Percentiles rank a stretch among this genome's conserved stretches.
Conservation (phyloP, 2,888 invertebrate species). For the Brachylomia viminalis region DNA sequence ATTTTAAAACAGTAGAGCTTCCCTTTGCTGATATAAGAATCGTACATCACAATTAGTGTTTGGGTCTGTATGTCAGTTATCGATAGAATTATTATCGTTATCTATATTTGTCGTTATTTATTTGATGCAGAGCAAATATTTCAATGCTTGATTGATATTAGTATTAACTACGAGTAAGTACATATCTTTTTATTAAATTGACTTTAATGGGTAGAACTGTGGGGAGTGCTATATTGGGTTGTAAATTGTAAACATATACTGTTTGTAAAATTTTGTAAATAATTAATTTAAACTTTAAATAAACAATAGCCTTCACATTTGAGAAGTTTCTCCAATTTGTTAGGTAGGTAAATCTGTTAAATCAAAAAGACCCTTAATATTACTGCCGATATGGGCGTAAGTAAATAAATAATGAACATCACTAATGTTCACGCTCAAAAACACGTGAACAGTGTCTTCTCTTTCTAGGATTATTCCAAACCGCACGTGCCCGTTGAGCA, state of each 20-base stretch:
- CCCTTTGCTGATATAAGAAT: conserved; percentile 19
- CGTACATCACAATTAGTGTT: conserved; percentile 24
- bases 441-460: conserved; percentile 77
- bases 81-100: conserved; percentile 6
- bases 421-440: conserved; percentile 80
- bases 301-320: not conserved
- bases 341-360: not conserved
- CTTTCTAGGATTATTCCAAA: conserved; percentile 58
- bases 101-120: no score
- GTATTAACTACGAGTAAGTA: not conserved
- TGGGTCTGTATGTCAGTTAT: not conserved
- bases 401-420: conserved; percentile 62
- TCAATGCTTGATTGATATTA: not conserved
- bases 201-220: no score
- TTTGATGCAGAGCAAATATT: conserved; percentile 1
- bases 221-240: not conserved
- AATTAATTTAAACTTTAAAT: not conserved
- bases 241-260: not conserved
- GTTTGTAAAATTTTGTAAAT: not conserved
- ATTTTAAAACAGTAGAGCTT: not conserved
- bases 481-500: conserved; percentile 73
- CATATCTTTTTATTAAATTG: no score
- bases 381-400: conserved; percentile 25
- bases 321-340: not conserved
- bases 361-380: not conserved